Base-by-base conservation (phyloP, 92 coral and sea anemone genomes). In the Paramuricea clavata region DNA sequence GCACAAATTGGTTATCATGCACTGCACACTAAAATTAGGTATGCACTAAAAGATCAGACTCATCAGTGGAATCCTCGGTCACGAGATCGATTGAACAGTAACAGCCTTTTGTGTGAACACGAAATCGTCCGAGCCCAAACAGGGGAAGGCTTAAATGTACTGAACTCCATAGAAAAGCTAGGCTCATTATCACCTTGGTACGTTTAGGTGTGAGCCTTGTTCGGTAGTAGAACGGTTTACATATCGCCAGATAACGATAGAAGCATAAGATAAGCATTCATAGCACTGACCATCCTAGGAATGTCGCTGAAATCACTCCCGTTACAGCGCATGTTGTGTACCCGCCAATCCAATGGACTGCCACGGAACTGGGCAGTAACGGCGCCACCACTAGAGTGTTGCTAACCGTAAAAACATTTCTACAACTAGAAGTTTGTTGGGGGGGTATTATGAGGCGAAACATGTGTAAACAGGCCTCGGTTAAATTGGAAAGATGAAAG, bases 261-360 rank as follows among this genome's bases (percentile, higher is more conserved):
- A 90, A 41, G 49, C 97, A 95, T 89, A 95, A 87, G 3, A 92
- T 68, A 23, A 91, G 74, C 1, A 95, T 94, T 25, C 94, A 82
- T 25, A 75, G 19, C 32, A 90, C 92, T 6, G 98, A 95, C 98
- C 98, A 95, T 59, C 94, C 89, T 6, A 92, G 86, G 49, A 95
- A 92, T 23, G 89, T 74, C 5, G 93, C 93, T 0, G 95, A 92
- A 35, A 95, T 60, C 57, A 94, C 88, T 8, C 97, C 98, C 12
- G 98, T 83, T n/a, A 90, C 1, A 49, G 79, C 85, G 57, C 98
- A 95, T 1, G 92, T 78, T 47, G 87, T 31, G 22, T 76, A 30
- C 0, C 98, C 97, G 2, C 98, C 97, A 8, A 88, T 61, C 98
- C 98, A 95, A 17, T 76, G 92, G 13, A 97, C 94, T 27, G 88